These are phyloP conservation scores for Pseudoatta argentina DNA, from an alignment of 1,140 invertebrate genomes.

Conservation along the genomic window DNA sequence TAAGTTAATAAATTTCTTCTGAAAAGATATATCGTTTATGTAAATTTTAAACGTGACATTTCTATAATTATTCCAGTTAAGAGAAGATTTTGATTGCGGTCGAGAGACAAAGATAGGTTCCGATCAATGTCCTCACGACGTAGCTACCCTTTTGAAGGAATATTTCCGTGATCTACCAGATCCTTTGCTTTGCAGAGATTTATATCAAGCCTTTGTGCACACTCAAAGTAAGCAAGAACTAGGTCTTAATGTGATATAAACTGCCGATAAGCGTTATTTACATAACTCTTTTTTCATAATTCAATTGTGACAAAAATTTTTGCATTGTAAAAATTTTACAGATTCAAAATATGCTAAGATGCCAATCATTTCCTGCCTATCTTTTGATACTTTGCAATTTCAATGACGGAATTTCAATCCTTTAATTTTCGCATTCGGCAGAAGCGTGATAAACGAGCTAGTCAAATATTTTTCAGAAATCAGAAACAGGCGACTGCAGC, in stretches of 20 bases:
- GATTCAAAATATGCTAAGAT: not conserved
- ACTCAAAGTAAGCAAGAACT: slow-evolving; percentile 92
- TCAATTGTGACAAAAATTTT: not conserved
- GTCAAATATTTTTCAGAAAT: slow-evolving; percentile 88
- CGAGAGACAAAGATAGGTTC: slow-evolving; percentile 91
- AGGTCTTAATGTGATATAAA: not conserved
- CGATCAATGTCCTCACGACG: slow-evolving; percentile 96
- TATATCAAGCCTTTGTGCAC: slow-evolving; percentile 95
- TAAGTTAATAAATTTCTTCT: not conserved
- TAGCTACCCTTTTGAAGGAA: slow-evolving; percentile 96
- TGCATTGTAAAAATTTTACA: not conserved
- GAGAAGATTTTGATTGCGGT: slow-evolving; percentile 96
- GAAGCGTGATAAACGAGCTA: slow-evolving; percentile 1
- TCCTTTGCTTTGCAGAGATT: slow-evolving; percentile 94
- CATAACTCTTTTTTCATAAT: not conserved
- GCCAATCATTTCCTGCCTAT: not conserved
- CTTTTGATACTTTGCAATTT: not conserved
- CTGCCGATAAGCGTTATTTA: not conserved
- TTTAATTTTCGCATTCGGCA: not conserved
- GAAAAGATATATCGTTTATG: slow-evolving; percentile 9
- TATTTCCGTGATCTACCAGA: slow-evolving; percentile 97
- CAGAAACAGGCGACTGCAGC: slow-evolving; percentile 92
- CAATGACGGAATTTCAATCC: not conserved
- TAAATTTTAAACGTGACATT: slow-evolving; percentile 22
- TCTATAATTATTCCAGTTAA: slow-evolving; percentile 88